Conservation (phyloP, 2,797 vertebrate genomes). For the Cottoperca gobio region DNA sequence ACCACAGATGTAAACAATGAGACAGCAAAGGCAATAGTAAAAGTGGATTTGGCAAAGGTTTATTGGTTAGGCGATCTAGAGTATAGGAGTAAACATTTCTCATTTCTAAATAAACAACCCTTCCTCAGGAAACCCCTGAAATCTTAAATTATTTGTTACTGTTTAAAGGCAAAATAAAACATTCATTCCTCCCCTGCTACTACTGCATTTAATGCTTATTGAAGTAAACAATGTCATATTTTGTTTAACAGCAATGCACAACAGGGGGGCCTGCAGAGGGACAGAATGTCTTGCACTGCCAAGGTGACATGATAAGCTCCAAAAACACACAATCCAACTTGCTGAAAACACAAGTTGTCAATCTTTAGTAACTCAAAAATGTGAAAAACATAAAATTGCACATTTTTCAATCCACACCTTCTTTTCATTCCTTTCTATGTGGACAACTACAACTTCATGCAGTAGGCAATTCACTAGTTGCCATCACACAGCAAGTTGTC, state of each 20-base stretch:
- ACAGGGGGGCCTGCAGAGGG: not conserved
- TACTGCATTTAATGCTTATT: not conserved
- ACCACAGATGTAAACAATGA: not conserved
- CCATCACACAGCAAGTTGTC: constrained; percentile 7
- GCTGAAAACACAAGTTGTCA: not conserved
- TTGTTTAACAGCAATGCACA: not conserved
- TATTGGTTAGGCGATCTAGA: not conserved
- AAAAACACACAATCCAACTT: not conserved
- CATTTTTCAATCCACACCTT: not conserved
- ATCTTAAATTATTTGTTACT: not conserved
- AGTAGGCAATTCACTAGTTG: not conserved
- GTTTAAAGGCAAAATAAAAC: not conserved
- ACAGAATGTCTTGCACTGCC: not conserved
- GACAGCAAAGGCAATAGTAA: not conserved
- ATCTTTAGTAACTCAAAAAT: not conserved
- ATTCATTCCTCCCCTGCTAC: not conserved
- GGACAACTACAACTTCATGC: not conserved
- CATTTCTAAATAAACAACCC: not conserved
- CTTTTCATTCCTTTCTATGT: not conserved
- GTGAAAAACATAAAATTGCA: not conserved
- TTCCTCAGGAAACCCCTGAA: not conserved
- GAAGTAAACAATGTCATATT: constrained; percentile 8
- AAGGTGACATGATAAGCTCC: not conserved
- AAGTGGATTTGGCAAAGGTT: not conserved
- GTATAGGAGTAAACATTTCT: not conserved